Evolutionary conservation across 2,113 vertebrate species (phyloP), one percentile per base, ranked within the genome.

Genomic region (Cephalopholis sonnerati): DNA sequence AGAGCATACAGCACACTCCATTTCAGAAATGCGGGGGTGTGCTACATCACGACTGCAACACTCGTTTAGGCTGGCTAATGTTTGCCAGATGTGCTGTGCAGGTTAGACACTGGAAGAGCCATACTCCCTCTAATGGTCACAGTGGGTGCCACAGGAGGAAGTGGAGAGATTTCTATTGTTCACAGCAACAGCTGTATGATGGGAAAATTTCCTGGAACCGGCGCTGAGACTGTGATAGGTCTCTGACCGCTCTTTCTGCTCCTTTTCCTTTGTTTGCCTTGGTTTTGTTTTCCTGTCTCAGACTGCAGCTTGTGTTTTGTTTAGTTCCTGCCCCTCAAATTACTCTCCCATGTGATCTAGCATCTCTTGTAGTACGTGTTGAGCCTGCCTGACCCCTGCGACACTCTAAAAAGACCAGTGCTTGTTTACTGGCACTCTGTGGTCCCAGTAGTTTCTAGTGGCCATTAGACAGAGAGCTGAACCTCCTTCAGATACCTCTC

Each of bases 71-170:
- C 87, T 53, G 63, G 77, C 81, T 94, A 95, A 94, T 93, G 87
- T 87, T 91, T 95, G 87, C 93, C 93, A 95, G 94, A 95, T 95
- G 93, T 93, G 87, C 87, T 32, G 62, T 66, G 77, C 89, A 88
- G 90, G 91, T 92, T 83, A 68, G 76, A 84, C 79, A 81, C 73
- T 62, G 41, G 65, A 85, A 71, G 84, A 84, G 7, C 83, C 55
- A 50, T 54, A 72, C 93, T 89, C 92, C 94, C 93, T 89, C 94
- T 90, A 70, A 71, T 71, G 93, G 89, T 41, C 41, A 27, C 18
- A 70, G 9, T 2, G 10, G 67, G 81, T 58, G 57, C 53, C 44
- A 54, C 85, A 75, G 50, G 69, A 79, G 75, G 85, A 90, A 81
- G 84, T 27, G 41, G 18, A 78, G 55, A 36, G 74, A 74, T 81